Evolutionary conservation across 35 echinoderm and acorn worm species (phyloP).

Genomic region (Anneissia japonica): DNA sequence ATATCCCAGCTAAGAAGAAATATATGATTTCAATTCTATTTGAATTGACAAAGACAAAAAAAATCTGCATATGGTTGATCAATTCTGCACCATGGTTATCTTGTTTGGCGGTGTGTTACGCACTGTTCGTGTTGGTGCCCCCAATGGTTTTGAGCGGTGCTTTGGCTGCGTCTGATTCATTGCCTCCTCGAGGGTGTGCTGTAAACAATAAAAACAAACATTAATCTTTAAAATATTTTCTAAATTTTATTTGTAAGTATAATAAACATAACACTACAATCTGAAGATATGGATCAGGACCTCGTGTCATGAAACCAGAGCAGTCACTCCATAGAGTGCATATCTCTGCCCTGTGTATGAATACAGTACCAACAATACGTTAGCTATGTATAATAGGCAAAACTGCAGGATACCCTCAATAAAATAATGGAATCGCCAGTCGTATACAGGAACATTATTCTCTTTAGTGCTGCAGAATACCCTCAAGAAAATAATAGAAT

Average conservation of each 20-base stretch:
- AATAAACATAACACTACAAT: too few species aligned
- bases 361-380: neutral
- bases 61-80: neutral
- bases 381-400: neutral
- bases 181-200: slow-evolving; percentile 80
- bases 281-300: neutral
- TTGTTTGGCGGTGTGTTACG: slow-evolving; percentile 79
- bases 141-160: slow-evolving; percentile 4
- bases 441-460: too few species aligned
- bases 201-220: slow-evolving; percentile 29
- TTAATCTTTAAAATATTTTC: neutral
- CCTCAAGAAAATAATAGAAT: too few species aligned
- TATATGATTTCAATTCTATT: too few species aligned
- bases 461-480: too few species aligned
- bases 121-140: slow-evolving; percentile 56
- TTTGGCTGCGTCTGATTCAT: slow-evolving; percentile 72
- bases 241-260: neutral
- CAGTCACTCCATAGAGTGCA: neutral
- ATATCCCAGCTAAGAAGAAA: neutral
- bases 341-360: neutral
- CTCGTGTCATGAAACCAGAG: neutral
- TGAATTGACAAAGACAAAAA: too few species aligned
- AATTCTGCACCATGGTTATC: slow-evolving; percentile 34
- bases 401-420: too few species aligned
- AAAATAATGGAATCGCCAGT: too few species aligned